These are phyloP conservation scores for Anagrus nilaparvatae DNA, from an alignment of 1,140 invertebrate genomes.

Conservation along the genomic window DNA sequence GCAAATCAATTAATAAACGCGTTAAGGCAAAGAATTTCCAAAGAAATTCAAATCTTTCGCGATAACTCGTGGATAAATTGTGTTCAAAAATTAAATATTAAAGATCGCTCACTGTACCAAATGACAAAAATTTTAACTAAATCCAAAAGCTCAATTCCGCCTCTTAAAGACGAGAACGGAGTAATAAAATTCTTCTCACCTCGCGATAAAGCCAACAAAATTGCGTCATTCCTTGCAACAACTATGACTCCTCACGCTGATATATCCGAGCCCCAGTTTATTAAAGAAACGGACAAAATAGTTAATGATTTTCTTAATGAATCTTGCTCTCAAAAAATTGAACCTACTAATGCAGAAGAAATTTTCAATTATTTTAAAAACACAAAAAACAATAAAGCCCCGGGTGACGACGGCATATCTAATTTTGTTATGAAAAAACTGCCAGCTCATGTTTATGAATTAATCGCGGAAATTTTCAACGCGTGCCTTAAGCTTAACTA, in stretches of 20 bases:
- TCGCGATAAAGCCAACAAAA: slow-evolving; percentile 3
- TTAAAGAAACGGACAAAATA: background rate
- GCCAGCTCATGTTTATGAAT: background rate
- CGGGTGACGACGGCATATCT: slow-evolving; percentile 1
- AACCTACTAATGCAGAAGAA: background rate
- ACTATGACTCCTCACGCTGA: too few species aligned
- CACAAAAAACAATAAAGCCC: slow-evolving; percentile 3
- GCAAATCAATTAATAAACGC: too few species aligned
- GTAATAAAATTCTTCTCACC: background rate
- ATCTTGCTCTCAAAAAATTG: background rate
- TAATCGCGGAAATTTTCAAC: slow-evolving; percentile 3
- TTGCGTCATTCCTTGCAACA: slow-evolving; percentile 2
- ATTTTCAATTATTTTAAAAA: background rate
- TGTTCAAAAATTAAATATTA: background rate
- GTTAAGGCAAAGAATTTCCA: too few species aligned
- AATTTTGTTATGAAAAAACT: slow-evolving; percentile 6
- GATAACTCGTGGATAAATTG: background rate
- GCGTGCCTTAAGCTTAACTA: background rate
- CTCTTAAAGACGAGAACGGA: background rate
- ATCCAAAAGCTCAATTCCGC: background rate
- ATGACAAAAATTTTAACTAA: slow-evolving; percentile 6
- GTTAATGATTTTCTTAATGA: background rate
- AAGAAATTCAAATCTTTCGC: background rate
- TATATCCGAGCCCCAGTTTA: background rate
- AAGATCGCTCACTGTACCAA: slow-evolving; percentile 7